Evolutionary conservation across 92 coral and sea anemone genomes (phyloP), one percentile per base, ranked within the genome.

Genomic region (Zoanthus sansibaricus): DNA sequence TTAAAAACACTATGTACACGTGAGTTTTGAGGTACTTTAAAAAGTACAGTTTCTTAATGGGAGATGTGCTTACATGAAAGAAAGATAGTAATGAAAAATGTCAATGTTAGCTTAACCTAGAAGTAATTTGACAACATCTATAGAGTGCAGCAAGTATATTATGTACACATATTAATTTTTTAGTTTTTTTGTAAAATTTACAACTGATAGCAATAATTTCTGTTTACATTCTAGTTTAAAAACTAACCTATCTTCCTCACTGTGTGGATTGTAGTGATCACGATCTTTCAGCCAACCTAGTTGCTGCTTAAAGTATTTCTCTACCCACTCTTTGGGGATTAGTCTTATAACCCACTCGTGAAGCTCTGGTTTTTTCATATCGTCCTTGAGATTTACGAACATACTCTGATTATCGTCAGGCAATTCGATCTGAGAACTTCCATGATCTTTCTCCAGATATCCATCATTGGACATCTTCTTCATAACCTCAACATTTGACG

Each of bases 81-180:
- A 67, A 67, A 67, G 72, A 21, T 67, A 67, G 30, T 67, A 67
- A 67, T 67, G 72, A 67, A 67, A 67, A 67, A 21, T 67, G 12
- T 67, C 72, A 67, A 21, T 67, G 72, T 67, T 21, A 67, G 72
- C 10, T 21, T 67, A 67, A 67, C 37, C 9, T 12, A 67, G 42
- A 67, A 67, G 21, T 67, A 67, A 67, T 67, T 67, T 67, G 72
- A 67, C 14, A 12, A 67, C 72, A 67, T 67, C 12, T 32, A 67
- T 67, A 67, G 72, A 67, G 72, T 67, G 72, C 72, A 67, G 32
- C 72, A 67, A 67, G 72, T 20, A 67, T 67, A 64, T 64, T 64
- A 64, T 64, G 71, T 64, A 64, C 71, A 64, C 31, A 64, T 64
- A 64, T n/a, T 64, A 64, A 30, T 18, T n/a, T 64, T 64, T 64